Base-by-base conservation (phyloP, 1,140 invertebrate genomes). In the Pogonus chalceus region DNA sequence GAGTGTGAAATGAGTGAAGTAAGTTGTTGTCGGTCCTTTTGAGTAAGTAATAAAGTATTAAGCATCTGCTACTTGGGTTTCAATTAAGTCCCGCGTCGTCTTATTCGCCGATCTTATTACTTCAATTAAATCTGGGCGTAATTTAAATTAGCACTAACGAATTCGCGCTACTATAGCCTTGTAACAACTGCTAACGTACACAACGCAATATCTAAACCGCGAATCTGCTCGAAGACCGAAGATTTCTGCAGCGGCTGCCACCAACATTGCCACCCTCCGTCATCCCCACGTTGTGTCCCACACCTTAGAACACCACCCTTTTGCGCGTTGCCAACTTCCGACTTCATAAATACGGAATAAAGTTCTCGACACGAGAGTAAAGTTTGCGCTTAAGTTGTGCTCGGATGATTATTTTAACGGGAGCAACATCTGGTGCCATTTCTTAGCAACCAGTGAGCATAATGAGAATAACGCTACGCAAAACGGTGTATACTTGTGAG, bases 311-410 rank as follows among this genome's bases (percentile, higher is more conserved):
- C 18, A 4, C 37, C 7, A 4, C 4, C 37, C 37, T 3, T 3
- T 43, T 16, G 7, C 37, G 7, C 37, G 37, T 56, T 43, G 49
- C 49, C 49, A 56, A 56, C 54, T 56, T 56, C 49, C 49, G 54
- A 56, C 54, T 56, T 52, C 55, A 56, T 49, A 56, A 49, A 56
- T 53, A 56, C 35, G 51, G 55, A 53, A 56, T 53, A 53, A 53
- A 56, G 55, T 53, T 56, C 51, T 37, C 51, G 37, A 43, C 37
- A 43, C 37, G 37, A 43, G 37, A 43, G 37, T 43, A 43, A 56
- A 56, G 46, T 56, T 56, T 52, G 43, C 51, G 37, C 51, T n/a
- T 53, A 56, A 56, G 37, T 56, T 51, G 52, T 53, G 37, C 37
- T 43, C 18, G 37, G 51, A 56, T 53, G 51, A 56, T 56, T 56